Conservation (phyloP, 2,113 vertebrate species). For the Eclectus roratus region DNA sequence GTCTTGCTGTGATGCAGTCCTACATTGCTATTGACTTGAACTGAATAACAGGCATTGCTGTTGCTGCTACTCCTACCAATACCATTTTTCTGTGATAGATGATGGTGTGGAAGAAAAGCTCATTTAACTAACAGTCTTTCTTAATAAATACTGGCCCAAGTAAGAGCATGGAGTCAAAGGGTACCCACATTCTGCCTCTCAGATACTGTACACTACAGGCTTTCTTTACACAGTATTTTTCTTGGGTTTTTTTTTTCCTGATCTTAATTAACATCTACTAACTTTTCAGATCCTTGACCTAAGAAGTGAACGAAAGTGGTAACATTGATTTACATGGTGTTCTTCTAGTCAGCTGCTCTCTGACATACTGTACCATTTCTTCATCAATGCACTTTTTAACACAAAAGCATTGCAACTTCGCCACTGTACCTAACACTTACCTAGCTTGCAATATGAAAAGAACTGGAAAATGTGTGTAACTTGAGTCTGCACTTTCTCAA, state of each 20-base stretch:
- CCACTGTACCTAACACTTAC: not conserved
- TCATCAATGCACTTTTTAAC: not conserved
- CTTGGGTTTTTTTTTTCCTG: not conserved
- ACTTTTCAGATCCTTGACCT: conserved; percentile 8
- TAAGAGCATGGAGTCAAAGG: not conserved
- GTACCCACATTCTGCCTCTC: not conserved
- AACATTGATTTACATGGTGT: not conserved
- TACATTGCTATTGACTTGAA: not conserved
- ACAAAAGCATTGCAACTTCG: not conserved
- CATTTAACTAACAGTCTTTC: not conserved
- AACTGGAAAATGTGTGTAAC: not conserved
- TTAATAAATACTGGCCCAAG: not conserved
- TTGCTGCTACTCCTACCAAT: not conserved
- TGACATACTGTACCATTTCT: not conserved
- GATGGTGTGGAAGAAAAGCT: not conserved
- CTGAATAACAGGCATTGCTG: not conserved
- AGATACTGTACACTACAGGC: not conserved
- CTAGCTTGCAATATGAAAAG: not conserved
- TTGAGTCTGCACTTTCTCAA: not conserved
- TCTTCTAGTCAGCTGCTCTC: not conserved
- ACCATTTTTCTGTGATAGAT: not conserved
- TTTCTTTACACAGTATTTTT: not conserved
- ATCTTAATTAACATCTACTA: conserved; percentile 3
- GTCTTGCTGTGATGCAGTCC: not conserved
- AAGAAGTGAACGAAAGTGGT: conserved; percentile 18